These are phyloP conservation scores for Autographa pulchrina DNA, from an alignment of 2,888 invertebrate species.

Conservation along the genomic window DNA sequence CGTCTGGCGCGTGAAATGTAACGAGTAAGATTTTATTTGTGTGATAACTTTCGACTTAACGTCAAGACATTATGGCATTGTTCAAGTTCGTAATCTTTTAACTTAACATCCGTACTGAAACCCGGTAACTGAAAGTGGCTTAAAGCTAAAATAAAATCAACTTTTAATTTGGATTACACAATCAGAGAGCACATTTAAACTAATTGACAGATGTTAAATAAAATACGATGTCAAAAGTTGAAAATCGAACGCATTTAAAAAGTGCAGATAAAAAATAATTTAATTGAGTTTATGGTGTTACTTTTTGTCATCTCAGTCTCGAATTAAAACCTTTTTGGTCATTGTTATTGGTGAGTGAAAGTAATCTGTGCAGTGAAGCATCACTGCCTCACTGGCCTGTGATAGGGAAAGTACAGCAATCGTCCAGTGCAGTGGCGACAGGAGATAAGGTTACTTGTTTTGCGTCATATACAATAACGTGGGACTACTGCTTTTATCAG, in stretches of 20 bases:
- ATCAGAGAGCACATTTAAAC: not conserved
- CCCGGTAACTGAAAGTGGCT: not conserved
- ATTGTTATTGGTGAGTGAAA: constrained; percentile 59
- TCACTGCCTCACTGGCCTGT: constrained; percentile 36
- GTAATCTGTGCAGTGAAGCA: constrained; percentile 55
- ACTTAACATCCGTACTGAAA: not conserved
- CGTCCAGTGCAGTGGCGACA: constrained; percentile 38
- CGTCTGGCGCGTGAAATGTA: not conserved
- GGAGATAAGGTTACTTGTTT: constrained; percentile 47
- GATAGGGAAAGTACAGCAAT: constrained; percentile 62
- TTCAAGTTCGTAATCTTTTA: not conserved
- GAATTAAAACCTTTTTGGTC: constrained; percentile 16
- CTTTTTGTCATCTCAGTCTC: not conserved
- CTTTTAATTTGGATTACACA: not conserved
- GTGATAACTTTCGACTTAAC: not conserved
- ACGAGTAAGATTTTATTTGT: not conserved
- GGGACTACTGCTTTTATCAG: not conserved
- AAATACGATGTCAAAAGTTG: constrained; percentile 4
- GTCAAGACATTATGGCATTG: not conserved
- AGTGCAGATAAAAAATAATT: not conserved
- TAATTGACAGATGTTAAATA: constrained; percentile 3
- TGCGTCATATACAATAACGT: constrained; percentile 10
- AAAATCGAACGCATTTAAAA: not conserved
- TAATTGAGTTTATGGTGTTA: constrained; percentile 2
- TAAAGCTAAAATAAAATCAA: not conserved